Evolutionary conservation across 2,113 vertebrate genomes (phyloP).

Genomic region (Tretioscincus oriximinensis): DNA sequence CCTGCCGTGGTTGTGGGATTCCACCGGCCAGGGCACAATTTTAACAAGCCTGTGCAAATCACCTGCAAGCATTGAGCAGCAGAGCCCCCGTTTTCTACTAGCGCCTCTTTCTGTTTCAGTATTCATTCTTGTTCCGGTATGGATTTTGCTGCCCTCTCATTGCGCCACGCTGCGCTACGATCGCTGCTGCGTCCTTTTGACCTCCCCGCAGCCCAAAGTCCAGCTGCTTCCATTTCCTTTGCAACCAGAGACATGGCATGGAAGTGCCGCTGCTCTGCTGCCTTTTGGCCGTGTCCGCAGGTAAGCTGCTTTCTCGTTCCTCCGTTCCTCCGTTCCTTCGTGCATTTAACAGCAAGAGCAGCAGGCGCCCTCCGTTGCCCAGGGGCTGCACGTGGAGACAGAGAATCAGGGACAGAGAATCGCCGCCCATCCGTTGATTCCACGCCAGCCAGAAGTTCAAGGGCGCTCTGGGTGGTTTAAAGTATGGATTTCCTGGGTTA

Average conservation of each 20-base stretch:
- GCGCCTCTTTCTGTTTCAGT: too few relatives aligned
- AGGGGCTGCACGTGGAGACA: too few relatives aligned
- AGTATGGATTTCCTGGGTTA: too few relatives aligned
- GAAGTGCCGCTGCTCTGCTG: neutral
- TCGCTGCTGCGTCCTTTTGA: neutral
- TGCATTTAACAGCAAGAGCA: too few relatives aligned
- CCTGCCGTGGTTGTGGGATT: constrained; percentile 58
- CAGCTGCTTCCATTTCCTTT: neutral
- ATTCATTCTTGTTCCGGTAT: neutral
- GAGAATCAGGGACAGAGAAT: too few relatives aligned
- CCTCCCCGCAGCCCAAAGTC: neutral
- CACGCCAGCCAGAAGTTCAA: too few relatives aligned
- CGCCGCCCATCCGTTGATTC: too few relatives aligned
- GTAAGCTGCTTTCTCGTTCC: neutral
- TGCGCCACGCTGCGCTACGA: too few relatives aligned
- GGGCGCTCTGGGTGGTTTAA: too few relatives aligned
- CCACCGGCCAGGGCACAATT: constrained; percentile 63
- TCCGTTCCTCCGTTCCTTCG: neutral
- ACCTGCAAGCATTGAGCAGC: neutral
- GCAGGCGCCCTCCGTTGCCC: too few relatives aligned
- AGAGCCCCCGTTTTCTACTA: too few relatives aligned
- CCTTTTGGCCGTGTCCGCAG: neutral
- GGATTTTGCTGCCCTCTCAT: neutral
- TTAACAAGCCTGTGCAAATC: constrained; percentile 2
- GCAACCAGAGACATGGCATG: neutral